Evolutionary conservation across 2,888 invertebrate genomes (phyloP), one percentile per base, ranked within the genome.

Genomic region (Orthosia cruda): DNA sequence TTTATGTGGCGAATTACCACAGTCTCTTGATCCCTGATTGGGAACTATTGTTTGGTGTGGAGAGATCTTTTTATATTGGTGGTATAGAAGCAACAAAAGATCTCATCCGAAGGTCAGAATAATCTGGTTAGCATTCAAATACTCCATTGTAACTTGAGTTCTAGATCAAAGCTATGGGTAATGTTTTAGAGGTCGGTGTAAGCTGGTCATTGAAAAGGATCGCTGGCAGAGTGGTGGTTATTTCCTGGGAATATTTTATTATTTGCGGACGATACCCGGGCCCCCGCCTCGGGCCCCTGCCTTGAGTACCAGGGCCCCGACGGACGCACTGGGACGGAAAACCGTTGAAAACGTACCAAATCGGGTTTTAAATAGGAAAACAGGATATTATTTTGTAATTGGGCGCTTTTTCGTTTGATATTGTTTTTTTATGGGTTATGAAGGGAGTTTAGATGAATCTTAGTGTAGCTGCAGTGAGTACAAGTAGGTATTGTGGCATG

Each of bases 191-290:
- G 77, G 9, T 76, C 80, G 45, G 13, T 16, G 20, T 55, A 52
- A 4, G 12, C 7, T 77, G 74, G 86, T 47, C 57, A 50, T 54
- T 64, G 18, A 23, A 67, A 78, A 23, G 65, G 82, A 85, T 82
- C 77, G 52, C 55, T 85, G 68, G 67, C 64, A 68, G 62, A 71
- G 81, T 71, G 70, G 47, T 23, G 71, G 74, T 74, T 81, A 83
- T 86, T 83, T 87, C 84, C 74, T 78, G 61, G 70, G 71, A 77
- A 83, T 78, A 83, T 80, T 87, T 86, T 86, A 83, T 87, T 86
- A 87, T 83, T 74, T 78, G 86, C 59, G 81, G 76, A 80, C 64
- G 77, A 77, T 62, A 67, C 57, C 59, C 59, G 26, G 47, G 63
- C 40, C 67, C 55, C 23, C 3, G 26, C 50, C 47, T 20, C 16